phyloP scores from a whole-genome alignment of 2,888 invertebrate genomes.

The Caenorhabditis zanzibari region DNA sequence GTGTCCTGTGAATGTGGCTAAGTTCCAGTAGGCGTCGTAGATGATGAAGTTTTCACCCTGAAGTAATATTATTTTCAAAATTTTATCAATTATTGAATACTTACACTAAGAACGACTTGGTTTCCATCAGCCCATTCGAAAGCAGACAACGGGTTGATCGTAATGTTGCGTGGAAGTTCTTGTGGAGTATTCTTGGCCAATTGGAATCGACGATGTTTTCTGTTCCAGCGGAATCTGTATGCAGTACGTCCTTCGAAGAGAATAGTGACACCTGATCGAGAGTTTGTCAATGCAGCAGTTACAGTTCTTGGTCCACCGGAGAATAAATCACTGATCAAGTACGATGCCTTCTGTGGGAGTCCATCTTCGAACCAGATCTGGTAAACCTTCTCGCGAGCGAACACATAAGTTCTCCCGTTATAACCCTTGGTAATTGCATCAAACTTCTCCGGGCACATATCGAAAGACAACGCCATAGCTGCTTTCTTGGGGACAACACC shows the following conservation, averaged over 20 bases:
- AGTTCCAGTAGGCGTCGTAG: constrained; percentile 82
- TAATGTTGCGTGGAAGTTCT: constrained; percentile 74
- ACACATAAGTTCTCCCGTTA: constrained; percentile 79
- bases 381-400: constrained; percentile 78
- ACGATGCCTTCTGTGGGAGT: constrained; percentile 78
- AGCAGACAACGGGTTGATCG: constrained; percentile 76
- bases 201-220: constrained; percentile 77
- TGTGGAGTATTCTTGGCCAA: constrained; percentile 78
- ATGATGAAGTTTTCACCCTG: constrained; percentile 78
- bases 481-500: constrained; percentile 54
- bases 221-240: constrained; percentile 80
- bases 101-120: constrained; percentile 76
- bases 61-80: not conserved
- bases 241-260: constrained; percentile 75
- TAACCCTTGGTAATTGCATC: constrained; percentile 80
- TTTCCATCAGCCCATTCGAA: constrained; percentile 82
- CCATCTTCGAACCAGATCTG: constrained; percentile 79
- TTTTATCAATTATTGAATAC: constrained; percentile 7
- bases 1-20: constrained; percentile 77
- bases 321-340: constrained; percentile 77
- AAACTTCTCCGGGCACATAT: constrained; percentile 76
- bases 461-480: constrained; percentile 67
- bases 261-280: constrained; percentile 77
- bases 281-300: constrained; percentile 79
- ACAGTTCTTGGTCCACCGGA: constrained; percentile 79